A percentile compares a stretch with the other conserved stretches of the same genome.
Conservation (phyloP, 1,140 invertebrate species). For the Asobara japonica region DNA sequence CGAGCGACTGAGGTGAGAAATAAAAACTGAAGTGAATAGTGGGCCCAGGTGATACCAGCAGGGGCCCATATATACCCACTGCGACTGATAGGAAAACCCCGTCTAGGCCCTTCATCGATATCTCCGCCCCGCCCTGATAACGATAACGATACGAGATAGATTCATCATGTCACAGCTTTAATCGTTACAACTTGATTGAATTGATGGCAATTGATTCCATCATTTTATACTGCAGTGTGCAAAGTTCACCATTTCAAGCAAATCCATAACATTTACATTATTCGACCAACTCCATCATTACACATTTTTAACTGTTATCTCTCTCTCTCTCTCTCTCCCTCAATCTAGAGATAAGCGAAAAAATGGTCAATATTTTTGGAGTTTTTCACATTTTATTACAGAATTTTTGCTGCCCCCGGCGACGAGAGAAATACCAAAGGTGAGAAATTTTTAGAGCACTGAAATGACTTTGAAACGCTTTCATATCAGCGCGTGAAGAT, state of each 20-base stretch:
- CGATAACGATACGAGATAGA: conserved; percentile 52
- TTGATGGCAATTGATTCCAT: neutral
- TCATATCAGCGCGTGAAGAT: neutral
- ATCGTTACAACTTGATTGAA: neutral
- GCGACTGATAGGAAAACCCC: conserved; percentile 58
- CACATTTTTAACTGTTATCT: too few species aligned
- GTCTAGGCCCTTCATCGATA: conserved; percentile 58
- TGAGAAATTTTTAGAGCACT: neutral
- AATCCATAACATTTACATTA: too few species aligned
- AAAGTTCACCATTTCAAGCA: neutral
- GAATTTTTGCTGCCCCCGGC: neutral
- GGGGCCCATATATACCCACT: conserved; percentile 60
- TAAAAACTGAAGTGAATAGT: conserved; percentile 54
- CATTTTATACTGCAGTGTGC: neutral
- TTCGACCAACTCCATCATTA: too few species aligned
- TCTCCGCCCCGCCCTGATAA: conserved; percentile 58
- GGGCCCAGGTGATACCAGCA: conserved; percentile 42
- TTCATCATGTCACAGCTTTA: neutral
- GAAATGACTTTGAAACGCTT: neutral
- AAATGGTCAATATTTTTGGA: too few species aligned
- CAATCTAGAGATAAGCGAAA: too few species aligned
- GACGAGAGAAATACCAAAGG: neutral
- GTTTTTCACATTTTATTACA: too few species aligned
- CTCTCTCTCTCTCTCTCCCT: too few species aligned
- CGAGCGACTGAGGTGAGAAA: conserved; percentile 5